Conservation (phyloP, 92 coral and sea anemone genomes). For the Epizoanthus stellaris region DNA sequence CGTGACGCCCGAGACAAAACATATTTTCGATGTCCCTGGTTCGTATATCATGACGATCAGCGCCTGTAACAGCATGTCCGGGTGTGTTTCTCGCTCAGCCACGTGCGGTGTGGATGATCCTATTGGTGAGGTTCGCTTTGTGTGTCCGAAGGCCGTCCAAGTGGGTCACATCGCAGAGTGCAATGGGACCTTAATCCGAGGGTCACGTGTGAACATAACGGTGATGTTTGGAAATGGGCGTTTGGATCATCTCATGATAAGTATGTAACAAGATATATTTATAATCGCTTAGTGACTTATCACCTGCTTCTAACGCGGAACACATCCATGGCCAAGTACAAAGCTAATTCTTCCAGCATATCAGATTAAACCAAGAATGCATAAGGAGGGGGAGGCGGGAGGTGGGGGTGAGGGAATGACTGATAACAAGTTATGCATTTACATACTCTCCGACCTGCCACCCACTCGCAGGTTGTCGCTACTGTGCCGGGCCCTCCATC, state of each 20-base stretch:
- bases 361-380: too few relatives aligned
- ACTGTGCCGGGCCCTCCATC: background rate
- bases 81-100: conserved; percentile 58
- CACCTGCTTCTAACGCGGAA: too few relatives aligned
- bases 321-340: too few relatives aligned
- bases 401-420: too few relatives aligned
- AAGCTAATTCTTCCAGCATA: too few relatives aligned
- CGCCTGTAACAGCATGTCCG: conserved; percentile 74
- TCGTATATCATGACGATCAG: conserved; percentile 73
- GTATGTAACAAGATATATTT: conserved; percentile 56
- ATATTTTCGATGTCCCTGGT: conserved; percentile 86
- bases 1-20: conserved; percentile 45
- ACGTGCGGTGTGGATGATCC: conserved; percentile 79
- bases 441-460: too few relatives aligned
- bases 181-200: conserved; percentile 78
- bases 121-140: conserved; percentile 46
- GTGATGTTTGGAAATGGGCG: conserved; percentile 77
- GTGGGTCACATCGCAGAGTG: conserved; percentile 81
- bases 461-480: too few relatives aligned
- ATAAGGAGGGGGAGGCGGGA: too few relatives aligned
- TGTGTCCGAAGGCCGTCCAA: conserved; percentile 78
- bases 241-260: conserved; percentile 59
- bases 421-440: too few relatives aligned
- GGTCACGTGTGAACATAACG: conserved; percentile 77
- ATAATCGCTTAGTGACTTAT: background rate